Conservation (phyloP, 2,113 vertebrate species). For the Sturnira hondurensis region DNA sequence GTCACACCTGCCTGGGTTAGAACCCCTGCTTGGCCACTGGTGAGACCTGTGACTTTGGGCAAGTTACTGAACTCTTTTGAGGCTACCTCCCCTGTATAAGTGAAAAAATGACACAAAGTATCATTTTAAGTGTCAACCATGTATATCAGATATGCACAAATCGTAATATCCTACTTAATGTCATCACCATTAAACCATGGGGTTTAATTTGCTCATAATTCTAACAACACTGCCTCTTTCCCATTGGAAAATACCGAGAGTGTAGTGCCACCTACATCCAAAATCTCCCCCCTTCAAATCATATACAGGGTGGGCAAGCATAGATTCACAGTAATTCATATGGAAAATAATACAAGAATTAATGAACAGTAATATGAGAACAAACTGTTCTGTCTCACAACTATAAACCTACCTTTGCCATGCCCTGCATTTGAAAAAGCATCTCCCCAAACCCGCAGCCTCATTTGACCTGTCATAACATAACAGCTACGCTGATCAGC, state of each 20-base stretch:
- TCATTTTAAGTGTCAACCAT: neutral
- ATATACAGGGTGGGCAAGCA: neutral
- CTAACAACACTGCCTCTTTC: neutral
- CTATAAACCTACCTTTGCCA: neutral
- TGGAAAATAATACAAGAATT: neutral
- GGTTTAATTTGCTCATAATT: constrained; percentile 35
- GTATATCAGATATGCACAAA: neutral
- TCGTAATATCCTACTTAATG: constrained; percentile 16
- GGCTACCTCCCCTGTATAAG: neutral
- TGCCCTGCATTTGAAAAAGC: neutral
- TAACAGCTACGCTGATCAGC: neutral
- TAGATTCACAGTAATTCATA: too few relatives aligned
- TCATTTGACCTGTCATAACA: neutral
- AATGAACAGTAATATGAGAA: neutral
- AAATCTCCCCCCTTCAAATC: neutral
- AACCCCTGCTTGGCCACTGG: neutral
- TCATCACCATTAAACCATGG: constrained; percentile 37
- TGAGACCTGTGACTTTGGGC: neutral
- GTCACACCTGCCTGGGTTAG: too few relatives aligned
- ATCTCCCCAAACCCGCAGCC: neutral
- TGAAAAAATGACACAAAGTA: neutral
- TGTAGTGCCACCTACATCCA: neutral
- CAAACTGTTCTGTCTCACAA: neutral
- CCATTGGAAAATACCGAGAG: neutral
- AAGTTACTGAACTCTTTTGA: neutral